phyloP scores from a whole-genome alignment of 1,140 invertebrate genomes.

The Cylas formicarius region DNA sequence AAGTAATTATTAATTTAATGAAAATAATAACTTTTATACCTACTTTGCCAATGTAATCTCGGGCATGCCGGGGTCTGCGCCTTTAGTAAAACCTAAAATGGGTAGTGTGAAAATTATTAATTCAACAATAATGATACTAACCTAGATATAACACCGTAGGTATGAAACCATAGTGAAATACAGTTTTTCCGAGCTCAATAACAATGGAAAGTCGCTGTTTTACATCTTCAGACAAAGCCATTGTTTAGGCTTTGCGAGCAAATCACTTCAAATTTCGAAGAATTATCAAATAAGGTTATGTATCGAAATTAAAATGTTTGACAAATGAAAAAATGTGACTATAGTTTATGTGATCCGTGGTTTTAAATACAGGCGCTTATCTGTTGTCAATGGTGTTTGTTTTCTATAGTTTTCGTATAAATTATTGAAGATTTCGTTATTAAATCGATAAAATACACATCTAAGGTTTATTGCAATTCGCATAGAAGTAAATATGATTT shows the following conservation, averaged over 20 bases:
- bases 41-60: slow-evolving; percentile 49
- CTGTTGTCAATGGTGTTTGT: too few relatives aligned
- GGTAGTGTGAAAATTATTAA: slow-evolving; percentile 20
- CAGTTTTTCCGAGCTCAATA: slow-evolving; percentile 50
- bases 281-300: too few relatives aligned
- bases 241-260: slow-evolving; percentile 12
- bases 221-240: slow-evolving; percentile 40
- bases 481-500: too few relatives aligned
- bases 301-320: too few relatives aligned
- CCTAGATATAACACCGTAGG: slow-evolving; percentile 61
- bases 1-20: not conserved
- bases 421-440: too few relatives aligned
- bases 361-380: too few relatives aligned
- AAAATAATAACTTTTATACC: slow-evolving; percentile 24
- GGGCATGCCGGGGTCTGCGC: slow-evolving; percentile 57
- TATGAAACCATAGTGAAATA: slow-evolving; percentile 64
- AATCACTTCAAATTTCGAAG: slow-evolving; percentile 8
- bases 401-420: too few relatives aligned
- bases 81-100: slow-evolving; percentile 52
- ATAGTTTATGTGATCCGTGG: too few relatives aligned
- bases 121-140: slow-evolving; percentile 40
- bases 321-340: too few relatives aligned
- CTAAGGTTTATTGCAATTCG: too few relatives aligned
- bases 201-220: slow-evolving; percentile 56
- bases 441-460: too few relatives aligned